Evolutionary conservation across 2,797 vertebrate species (phyloP).

Genomic region (Halcyon leucocephala): DNA sequence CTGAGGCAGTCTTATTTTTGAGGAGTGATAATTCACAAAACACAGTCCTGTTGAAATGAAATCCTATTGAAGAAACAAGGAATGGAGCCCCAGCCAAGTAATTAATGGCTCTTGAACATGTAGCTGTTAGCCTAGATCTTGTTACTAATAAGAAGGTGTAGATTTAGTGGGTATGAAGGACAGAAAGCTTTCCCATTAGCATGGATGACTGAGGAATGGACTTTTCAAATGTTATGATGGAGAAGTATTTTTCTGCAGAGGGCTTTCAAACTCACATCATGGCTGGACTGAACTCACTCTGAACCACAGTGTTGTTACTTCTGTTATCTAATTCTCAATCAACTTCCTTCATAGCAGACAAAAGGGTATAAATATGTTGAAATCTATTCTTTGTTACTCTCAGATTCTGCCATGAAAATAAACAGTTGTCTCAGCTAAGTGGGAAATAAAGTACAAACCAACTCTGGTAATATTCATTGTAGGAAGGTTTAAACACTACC

Average conservation of each 20-base stretch:
- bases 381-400: neutral
- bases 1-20: neutral
- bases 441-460: neutral
- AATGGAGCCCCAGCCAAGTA: neutral
- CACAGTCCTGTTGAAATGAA: neutral
- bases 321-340: neutral
- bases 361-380: neutral
- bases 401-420: neutral
- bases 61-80: neutral
- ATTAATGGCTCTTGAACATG: neutral
- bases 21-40: neutral
- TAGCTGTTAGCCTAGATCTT: neutral
- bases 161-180: neutral
- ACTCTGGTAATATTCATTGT: neutral
- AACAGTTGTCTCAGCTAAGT: neutral
- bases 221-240: neutral
- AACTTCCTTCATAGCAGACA: neutral
- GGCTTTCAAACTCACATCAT: rapidly evolving
- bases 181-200: neutral
- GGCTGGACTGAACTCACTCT: neutral
- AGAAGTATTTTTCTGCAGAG: neutral
- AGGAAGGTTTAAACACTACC: neutral
- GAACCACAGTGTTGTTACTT: neutral
- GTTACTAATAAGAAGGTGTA: neutral
- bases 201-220: neutral